These are phyloP conservation scores for Carollia perspicillata DNA, from an alignment of 2,113 vertebrate genomes.

Conservation along the genomic window DNA sequence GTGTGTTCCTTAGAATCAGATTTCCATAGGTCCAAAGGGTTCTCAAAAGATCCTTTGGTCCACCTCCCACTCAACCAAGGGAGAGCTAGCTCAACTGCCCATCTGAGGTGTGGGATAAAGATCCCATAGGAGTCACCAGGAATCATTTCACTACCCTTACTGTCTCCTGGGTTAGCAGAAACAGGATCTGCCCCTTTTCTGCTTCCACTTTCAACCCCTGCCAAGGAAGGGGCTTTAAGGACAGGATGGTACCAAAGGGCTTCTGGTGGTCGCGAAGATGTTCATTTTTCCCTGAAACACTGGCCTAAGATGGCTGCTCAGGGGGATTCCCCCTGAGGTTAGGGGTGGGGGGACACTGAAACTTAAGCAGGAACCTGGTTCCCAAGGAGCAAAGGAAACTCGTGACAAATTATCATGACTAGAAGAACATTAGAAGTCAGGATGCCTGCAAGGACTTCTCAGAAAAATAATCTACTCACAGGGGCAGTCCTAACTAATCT, in stretches of 20 bases:
- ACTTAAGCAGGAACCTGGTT: background rate
- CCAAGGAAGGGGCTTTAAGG: background rate
- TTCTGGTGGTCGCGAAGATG: rapidly evolving
- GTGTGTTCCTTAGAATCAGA: background rate
- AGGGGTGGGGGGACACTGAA: rapidly evolving
- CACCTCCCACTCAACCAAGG: background rate
- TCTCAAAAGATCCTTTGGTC: background rate
- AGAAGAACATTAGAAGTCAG: background rate
- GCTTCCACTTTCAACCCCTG: rapidly evolving
- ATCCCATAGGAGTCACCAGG: background rate
- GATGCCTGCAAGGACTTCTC: background rate
- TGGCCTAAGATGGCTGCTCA: background rate
- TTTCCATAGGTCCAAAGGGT: rapidly evolving
- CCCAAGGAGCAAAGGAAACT: background rate
- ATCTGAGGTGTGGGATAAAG: rapidly evolving
- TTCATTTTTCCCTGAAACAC: background rate
- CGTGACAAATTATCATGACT: too few relatives aligned
- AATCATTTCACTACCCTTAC: too few relatives aligned
- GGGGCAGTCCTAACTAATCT: background rate
- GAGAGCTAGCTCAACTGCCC: rapidly evolving
- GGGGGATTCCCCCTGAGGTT: background rate
- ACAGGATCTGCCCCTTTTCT: background rate
- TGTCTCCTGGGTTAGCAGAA: background rate
- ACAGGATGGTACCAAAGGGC: rapidly evolving
- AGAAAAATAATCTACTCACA: too few relatives aligned